Percentiles rank a stretch among this genome's conserved stretches.
These are phyloP conservation scores for Drosophila limbata DNA, from an alignment of 2,888 invertebrate species.

Conservation along the genomic window DNA sequence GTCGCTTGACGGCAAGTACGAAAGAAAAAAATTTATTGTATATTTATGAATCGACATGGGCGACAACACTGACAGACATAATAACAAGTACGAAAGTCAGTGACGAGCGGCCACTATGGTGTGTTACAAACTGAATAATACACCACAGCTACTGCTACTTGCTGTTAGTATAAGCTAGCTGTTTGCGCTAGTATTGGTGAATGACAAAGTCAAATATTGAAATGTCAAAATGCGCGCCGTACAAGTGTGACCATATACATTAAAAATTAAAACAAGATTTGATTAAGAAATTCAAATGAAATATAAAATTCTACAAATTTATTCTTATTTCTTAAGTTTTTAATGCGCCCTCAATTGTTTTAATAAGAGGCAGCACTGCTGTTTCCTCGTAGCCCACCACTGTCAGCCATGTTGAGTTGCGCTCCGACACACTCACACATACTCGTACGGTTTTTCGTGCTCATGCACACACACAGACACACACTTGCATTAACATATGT, in stretches of 20 bases:
- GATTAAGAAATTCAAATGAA: not conserved
- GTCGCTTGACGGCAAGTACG: constrained; percentile 46
- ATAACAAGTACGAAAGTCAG: constrained; percentile 52
- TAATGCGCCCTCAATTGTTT: constrained; percentile 3
- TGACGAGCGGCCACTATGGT: constrained; percentile 57
- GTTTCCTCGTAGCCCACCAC: constrained; percentile 56
- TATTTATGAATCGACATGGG: constrained; percentile 47
- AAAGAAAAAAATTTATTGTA: constrained; percentile 16
- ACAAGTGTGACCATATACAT: constrained; percentile 44
- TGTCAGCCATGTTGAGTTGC: constrained; percentile 78
- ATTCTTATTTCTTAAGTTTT: not conserved
- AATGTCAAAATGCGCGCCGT: constrained; percentile 62
- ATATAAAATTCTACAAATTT: not conserved
- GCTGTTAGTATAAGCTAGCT: constrained; percentile 23
- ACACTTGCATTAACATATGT: constrained; percentile 45
- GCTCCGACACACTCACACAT: constrained; percentile 65
- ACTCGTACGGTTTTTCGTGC: constrained; percentile 22
- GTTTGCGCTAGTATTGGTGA: constrained; percentile 49
- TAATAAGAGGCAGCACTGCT: constrained; percentile 38
- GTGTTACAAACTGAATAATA: constrained; percentile 51
- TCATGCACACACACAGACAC: constrained; percentile 28
- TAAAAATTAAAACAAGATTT: not conserved
- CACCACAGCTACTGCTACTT: constrained; percentile 45
- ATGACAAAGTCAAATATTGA: constrained; percentile 60
- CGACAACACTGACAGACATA: constrained; percentile 53